Percentiles rank a stretch among this genome's conserved stretches.
These are phyloP conservation scores for Ips typographus DNA, from an alignment of 1,140 invertebrate genomes.

Conservation along the genomic window DNA sequence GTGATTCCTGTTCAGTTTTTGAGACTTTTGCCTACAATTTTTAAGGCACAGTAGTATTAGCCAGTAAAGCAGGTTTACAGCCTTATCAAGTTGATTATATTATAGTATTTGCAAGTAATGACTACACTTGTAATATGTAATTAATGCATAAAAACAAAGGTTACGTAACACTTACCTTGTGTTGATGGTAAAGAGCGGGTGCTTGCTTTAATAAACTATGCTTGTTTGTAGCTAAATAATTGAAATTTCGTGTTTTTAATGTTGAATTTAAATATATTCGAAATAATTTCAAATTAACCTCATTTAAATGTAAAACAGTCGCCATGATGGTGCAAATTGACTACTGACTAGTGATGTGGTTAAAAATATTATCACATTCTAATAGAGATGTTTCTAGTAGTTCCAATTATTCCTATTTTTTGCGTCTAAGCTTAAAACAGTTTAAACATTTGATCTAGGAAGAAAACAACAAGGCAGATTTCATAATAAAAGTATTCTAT, in stretches of 20 bases:
- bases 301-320: slow-evolving; percentile 41
- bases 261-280: slow-evolving; percentile 30
- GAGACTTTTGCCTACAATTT: slow-evolving; percentile 32
- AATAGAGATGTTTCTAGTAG: too few species aligned
- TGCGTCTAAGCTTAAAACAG: too few species aligned
- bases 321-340: slow-evolving; percentile 37
- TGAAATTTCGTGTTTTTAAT: slow-evolving; percentile 34
- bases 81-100: background rate
- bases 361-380: too few species aligned
- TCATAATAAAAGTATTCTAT: too few species aligned
- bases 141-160: slow-evolving; percentile 1
- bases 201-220: slow-evolving; percentile 18
- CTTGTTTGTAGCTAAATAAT: slow-evolving; percentile 27
- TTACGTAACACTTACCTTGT: slow-evolving; percentile 36
- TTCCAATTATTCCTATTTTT: too few species aligned
- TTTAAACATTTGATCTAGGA: too few species aligned
- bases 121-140: background rate
- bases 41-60: slow-evolving; percentile 1
- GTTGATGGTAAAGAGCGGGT: slow-evolving; percentile 29
- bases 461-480: too few species aligned
- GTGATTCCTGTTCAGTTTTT: slow-evolving; percentile 27
- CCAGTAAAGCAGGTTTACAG: slow-evolving; percentile 5
- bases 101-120: background rate
- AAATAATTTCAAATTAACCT: slow-evolving; percentile 41
- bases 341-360: too few species aligned